phyloP scores from a whole-genome alignment of 2,797 vertebrate genomes.

The Streptopelia turtur region DNA sequence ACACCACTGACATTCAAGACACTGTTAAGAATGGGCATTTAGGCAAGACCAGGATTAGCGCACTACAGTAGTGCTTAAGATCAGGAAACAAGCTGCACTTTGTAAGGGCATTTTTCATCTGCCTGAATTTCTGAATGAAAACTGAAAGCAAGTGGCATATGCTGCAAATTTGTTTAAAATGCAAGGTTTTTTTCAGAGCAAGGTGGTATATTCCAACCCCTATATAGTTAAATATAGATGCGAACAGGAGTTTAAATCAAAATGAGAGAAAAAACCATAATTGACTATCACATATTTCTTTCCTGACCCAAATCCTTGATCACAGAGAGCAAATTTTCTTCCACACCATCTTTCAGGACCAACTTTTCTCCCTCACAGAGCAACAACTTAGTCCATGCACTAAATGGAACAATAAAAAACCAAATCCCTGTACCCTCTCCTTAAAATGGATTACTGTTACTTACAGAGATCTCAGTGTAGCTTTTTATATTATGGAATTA shows the following conservation, averaged over 20 bases:
- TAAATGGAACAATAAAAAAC: neutral
- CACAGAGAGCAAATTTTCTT: neutral
- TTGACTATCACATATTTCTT: neutral
- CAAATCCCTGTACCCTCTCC: neutral
- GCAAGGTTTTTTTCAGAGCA: neutral
- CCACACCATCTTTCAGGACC: neutral
- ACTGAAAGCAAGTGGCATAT: neutral
- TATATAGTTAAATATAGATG: neutral
- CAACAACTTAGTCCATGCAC: neutral
- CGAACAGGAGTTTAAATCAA: neutral
- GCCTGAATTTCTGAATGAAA: neutral
- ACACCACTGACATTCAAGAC: neutral
- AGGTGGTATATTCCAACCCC: neutral
- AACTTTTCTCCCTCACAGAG: neutral
- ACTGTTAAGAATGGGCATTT: neutral
- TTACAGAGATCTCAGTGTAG: neutral
- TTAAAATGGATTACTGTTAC: neutral
- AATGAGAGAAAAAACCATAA: neutral
- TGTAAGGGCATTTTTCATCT: neutral
- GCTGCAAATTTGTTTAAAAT: neutral
- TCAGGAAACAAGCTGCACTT: neutral
- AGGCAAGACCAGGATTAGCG: neutral
- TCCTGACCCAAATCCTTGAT: neutral
- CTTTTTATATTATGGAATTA: neutral
- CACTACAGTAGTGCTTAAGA: neutral